These are phyloP conservation scores for Chrysodeixis includens DNA, from an alignment of 2,888 invertebrate species.

Conservation along the genomic window DNA sequence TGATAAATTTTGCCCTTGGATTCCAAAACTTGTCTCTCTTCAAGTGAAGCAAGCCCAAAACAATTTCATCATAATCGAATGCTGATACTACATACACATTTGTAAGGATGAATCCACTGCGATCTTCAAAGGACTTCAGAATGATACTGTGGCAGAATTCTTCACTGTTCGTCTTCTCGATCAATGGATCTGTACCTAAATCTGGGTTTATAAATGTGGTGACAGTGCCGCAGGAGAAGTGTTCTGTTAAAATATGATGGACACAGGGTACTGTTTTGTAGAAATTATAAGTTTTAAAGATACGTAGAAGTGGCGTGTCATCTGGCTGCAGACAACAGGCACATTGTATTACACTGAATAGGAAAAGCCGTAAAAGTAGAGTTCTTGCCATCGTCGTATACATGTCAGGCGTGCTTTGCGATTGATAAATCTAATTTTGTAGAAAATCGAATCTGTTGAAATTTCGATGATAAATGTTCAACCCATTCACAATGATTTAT, in stretches of 20 bases:
- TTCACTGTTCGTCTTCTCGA: constrained; percentile 49
- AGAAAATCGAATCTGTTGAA: constrained; percentile 40
- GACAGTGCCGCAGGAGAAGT: constrained; percentile 59
- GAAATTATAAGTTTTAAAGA: not conserved
- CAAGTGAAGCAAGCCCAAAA: constrained; percentile 55
- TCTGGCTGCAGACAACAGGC: not conserved
- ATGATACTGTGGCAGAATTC: constrained; percentile 62
- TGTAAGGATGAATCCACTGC: constrained; percentile 59
- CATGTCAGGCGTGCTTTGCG: constrained; percentile 12
- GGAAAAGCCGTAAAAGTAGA: constrained; percentile 22
- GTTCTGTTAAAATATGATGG: constrained; percentile 54
- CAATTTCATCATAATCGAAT: constrained; percentile 41
- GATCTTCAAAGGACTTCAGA: constrained; percentile 55
- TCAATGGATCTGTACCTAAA: constrained; percentile 47
- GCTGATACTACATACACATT: constrained; percentile 67
- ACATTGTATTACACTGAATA: constrained; percentile 14
- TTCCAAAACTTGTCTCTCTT: constrained; percentile 71
- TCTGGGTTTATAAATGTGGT: constrained; percentile 60
- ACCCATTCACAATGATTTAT: constrained; percentile 50
- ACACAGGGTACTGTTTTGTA: constrained; percentile 54
- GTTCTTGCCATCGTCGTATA: constrained; percentile 16
- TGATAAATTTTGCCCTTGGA: constrained; percentile 68
- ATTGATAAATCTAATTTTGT: constrained; percentile 25
- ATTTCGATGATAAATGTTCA: constrained; percentile 40
- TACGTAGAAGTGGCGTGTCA: not conserved